phyloP scores from a whole-genome alignment of 2,888 invertebrate genomes.

The Cheilosia grossa region DNA sequence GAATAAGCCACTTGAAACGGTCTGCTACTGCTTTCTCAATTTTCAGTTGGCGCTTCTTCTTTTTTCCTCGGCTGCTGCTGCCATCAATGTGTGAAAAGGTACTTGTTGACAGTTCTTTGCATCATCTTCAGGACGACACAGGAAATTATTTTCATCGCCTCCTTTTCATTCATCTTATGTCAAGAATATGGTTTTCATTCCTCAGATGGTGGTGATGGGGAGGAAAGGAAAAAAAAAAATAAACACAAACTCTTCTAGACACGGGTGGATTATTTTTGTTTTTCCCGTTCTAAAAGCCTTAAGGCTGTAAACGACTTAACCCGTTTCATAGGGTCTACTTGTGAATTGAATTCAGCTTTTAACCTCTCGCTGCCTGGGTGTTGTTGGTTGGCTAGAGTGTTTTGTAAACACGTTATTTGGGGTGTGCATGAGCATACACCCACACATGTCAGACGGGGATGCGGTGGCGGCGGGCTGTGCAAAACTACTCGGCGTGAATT shows the following conservation, averaged over 20 bases:
- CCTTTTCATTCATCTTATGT: constrained; percentile 61
- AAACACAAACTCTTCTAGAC: not conserved
- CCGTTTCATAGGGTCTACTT: constrained; percentile 57
- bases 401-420: constrained; percentile 67
- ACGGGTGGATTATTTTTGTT: not conserved
- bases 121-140: constrained; percentile 38
- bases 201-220: not conserved
- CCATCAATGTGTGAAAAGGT: constrained; percentile 50
- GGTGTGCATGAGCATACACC: constrained; percentile 16
- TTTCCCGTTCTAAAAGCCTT: constrained; percentile 48
- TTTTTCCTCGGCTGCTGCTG: not conserved
- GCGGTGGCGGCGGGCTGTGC: not conserved
- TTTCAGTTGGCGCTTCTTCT: constrained; percentile 16
- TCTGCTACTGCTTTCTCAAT: constrained; percentile 44
- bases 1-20: constrained; percentile 59
- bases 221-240: not conserved
- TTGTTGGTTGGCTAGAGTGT: constrained; percentile 53
- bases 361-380: constrained; percentile 39
- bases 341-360: constrained; percentile 53
- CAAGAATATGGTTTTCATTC: constrained; percentile 56
- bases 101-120: constrained; percentile 71
- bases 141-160: constrained; percentile 14
- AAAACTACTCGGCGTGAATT: constrained; percentile 50
- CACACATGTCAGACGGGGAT: not conserved
- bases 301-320: constrained; percentile 70